Percentiles rank a stretch among this genome's conserved stretches.
Evolutionary conservation across 2,888 invertebrate species (phyloP).

Genomic region (Drosophila tanythrix): DNA sequence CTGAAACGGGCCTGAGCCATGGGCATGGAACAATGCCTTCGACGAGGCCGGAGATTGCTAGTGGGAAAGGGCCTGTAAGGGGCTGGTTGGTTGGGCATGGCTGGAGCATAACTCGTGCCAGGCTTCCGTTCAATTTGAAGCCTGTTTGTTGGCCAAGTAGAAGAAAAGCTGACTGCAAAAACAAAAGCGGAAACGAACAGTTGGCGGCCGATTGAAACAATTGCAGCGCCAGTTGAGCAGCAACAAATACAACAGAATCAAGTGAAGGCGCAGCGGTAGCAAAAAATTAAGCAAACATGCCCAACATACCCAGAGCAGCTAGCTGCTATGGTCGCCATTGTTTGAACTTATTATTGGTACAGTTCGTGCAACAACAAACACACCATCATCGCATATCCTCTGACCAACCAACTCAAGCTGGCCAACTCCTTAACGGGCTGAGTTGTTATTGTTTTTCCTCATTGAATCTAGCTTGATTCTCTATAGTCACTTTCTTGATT

Average conservation of each 20-base stretch:
- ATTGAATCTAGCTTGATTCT: slow-evolving; percentile 61
- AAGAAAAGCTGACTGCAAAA: slow-evolving; percentile 66
- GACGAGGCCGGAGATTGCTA: slow-evolving; percentile 66
- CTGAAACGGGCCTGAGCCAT: slow-evolving; percentile 64
- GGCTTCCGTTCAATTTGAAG: slow-evolving; percentile 79
- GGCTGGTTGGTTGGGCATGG: slow-evolving; percentile 43
- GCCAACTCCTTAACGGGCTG: slow-evolving; percentile 20
- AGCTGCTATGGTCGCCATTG: slow-evolving; percentile 60
- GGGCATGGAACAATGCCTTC: slow-evolving; percentile 73
- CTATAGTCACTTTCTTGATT: slow-evolving; percentile 50
- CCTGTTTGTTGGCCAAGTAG: slow-evolving; percentile 74
- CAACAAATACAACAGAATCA: slow-evolving; percentile 26
- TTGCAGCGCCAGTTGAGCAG: slow-evolving; percentile 63
- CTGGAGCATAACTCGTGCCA: slow-evolving; percentile 69
- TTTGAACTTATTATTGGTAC: slow-evolving; percentile 76
- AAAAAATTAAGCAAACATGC: slow-evolving; percentile 74
- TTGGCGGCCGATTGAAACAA: slow-evolving; percentile 78
- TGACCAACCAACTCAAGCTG: slow-evolving; percentile 21
- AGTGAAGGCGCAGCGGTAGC: slow-evolving; percentile 59
- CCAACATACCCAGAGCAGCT: slow-evolving; percentile 53
- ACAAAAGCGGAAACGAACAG: slow-evolving; percentile 76
- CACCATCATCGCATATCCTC: slow-evolving; percentile 39
- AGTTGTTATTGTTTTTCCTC: slow-evolving; percentile 61
- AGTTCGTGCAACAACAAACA: slow-evolving; percentile 54
- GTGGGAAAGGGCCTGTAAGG: slow-evolving; percentile 22